phyloP scores from a whole-genome alignment of 1,140 invertebrate species.

The Aphaenogaster rudis region DNA sequence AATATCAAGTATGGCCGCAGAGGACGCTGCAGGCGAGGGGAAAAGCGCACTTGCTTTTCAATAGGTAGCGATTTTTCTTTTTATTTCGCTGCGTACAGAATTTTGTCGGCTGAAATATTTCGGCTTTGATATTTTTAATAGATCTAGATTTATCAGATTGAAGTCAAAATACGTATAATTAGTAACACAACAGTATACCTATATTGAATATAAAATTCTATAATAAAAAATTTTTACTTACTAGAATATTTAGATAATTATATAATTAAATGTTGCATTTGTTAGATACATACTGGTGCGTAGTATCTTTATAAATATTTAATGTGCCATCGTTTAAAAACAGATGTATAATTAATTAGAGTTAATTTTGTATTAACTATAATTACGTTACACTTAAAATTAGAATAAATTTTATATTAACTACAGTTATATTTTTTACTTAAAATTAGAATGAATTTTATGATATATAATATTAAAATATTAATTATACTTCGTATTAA shows the following conservation, averaged over 20 bases:
- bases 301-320: not conserved
- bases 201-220: not conserved
- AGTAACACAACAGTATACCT: not conserved
- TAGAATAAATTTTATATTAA: not conserved
- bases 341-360: not conserved
- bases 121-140: not conserved
- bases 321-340: not conserved
- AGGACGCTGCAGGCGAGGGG: slow-evolving; percentile 21
- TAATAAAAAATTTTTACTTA: not conserved
- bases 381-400: not conserved
- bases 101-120: not conserved
- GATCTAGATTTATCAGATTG: not conserved
- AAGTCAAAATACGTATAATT: not conserved
- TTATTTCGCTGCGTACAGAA: not conserved
- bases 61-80: not conserved
- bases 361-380: not conserved
- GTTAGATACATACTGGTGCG: not conserved
- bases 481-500: not conserved
- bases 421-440: not conserved
- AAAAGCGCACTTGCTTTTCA: not conserved
- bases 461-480: not conserved
- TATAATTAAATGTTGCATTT: not conserved
- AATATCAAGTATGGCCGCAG: not conserved
- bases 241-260: not conserved
- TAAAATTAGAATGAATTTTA: slow-evolving; percentile 1